Evolutionary conservation across 2,888 invertebrate genomes (phyloP), one percentile per base, ranked within the genome.

Genomic region (Erannis defoliaria): DNA sequence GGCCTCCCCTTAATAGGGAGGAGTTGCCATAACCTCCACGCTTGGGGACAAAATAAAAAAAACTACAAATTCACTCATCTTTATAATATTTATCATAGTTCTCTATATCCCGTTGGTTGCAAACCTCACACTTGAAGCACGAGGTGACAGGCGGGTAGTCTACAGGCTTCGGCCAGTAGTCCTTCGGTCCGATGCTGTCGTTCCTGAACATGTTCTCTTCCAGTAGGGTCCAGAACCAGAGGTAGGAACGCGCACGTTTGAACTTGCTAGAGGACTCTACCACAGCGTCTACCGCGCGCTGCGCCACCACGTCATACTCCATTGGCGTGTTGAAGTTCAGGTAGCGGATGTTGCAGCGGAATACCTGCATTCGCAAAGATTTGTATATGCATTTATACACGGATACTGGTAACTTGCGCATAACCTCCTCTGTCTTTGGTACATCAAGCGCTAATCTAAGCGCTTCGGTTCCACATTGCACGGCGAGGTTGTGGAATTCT

Each of bases 341-440:
- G 55, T 89, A 82, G 35, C 76, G 76, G 37, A 90, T 81, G 68
- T 90, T 89, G 72, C 92, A 92, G 37, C 89, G 83, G 60, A 91
- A 91, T 9, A 91, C 71, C 90, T 89, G 72, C 1, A n/a, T n/a
- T n/a, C n/a, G n/a, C 55, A 21, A 6, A 35, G 2, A 5, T 6
- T 35, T 0, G 4, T 33, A 12, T 12, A 1, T 12, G 33, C 10
- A 2, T n/a, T n/a, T n/a, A n/a, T n/a, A n/a, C n/a, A n/a, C n/a
- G n/a, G n/a, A n/a, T n/a, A n/a, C n/a, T n/a, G n/a, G n/a, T n/a
- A n/a, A n/a, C n/a, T n/a, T n/a, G n/a, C n/a, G n/a, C n/a, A n/a
- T n/a, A n/a, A n/a, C n/a, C n/a, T n/a, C n/a, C n/a, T n/a, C n/a
- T n/a, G n/a, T n/a, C n/a, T n/a, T n/a, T n/a, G n/a, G n/a, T n/a